Evolutionary conservation across 2,888 invertebrate species (phyloP).

Genomic region (Cenopis cana): DNA sequence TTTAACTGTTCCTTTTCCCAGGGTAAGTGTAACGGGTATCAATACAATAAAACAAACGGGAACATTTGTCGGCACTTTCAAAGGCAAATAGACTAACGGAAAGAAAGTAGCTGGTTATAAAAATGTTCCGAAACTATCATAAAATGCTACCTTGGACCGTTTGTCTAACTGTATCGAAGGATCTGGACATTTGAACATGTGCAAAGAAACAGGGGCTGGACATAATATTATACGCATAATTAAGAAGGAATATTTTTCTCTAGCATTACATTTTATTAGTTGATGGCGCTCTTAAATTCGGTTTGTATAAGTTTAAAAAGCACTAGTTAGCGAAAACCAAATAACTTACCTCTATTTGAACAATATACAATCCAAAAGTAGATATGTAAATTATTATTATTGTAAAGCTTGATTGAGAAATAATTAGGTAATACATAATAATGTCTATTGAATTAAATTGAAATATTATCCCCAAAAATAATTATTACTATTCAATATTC

Average conservation of each 20-base stretch:
- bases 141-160: conserved; percentile 52
- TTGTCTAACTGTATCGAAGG: conserved; percentile 53
- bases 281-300: too few species aligned
- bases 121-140: conserved; percentile 60
- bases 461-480: too few species aligned
- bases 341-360: too few species aligned
- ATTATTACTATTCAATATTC: too few species aligned
- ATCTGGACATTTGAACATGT: conserved; percentile 41
- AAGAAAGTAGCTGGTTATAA: conserved; percentile 77
- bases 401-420: too few species aligned
- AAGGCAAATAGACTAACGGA: conserved; percentile 75
- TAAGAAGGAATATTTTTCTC: background rate
- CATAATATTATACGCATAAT: background rate
- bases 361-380: too few species aligned
- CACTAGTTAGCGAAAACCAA: too few species aligned
- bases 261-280: too few species aligned
- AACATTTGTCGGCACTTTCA: conserved; percentile 67
- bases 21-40: conserved; percentile 38
- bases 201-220: conserved; percentile 14
- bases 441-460: too few species aligned
- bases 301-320: too few species aligned
- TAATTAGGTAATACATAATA: too few species aligned
- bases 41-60: conserved; percentile 57
- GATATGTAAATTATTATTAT: too few species aligned
- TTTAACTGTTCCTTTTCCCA: conserved; percentile 23